phyloP scores from a whole-genome alignment of 2,888 invertebrate species.

The Asteroscopus sphinx region DNA sequence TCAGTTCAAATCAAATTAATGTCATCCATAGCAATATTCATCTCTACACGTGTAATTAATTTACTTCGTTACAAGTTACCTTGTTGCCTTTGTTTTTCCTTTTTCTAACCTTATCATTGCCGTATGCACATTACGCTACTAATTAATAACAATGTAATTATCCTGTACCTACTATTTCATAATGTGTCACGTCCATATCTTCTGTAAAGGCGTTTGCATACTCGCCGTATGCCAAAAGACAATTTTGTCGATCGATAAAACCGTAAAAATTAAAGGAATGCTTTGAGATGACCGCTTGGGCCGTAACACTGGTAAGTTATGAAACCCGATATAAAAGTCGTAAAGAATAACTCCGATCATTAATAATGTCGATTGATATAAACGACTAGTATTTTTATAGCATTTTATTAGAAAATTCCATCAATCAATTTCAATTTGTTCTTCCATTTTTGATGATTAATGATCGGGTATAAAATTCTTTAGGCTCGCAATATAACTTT shows the following conservation, averaged over 20 bases:
- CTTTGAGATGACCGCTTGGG: conserved; percentile 32
- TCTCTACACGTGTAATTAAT: no score
- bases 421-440: conserved; percentile 48
- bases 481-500: background rate
- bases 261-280: conserved; percentile 28
- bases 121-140: conserved; percentile 19
- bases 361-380: conserved; percentile 43
- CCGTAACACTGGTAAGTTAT: conserved; percentile 9
- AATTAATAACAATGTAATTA: conserved; percentile 51
- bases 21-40: no score
- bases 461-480: conserved; percentile 11
- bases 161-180: conserved; percentile 46
- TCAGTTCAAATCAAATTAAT: no score
- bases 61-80: conserved; percentile 1
- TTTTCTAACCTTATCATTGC: conserved; percentile 18
- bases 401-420: conserved; percentile 44
- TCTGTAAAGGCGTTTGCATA: conserved; percentile 22
- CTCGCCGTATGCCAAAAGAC: background rate
- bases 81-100: conserved; percentile 36
- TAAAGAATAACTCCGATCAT: conserved; percentile 39
- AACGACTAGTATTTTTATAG: conserved; percentile 35
- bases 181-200: conserved; percentile 40
- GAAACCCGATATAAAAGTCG: conserved; percentile 23
- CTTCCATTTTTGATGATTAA: conserved; percentile 41
- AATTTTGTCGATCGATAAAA: conserved; percentile 3